A percentile compares a stretch with the other conserved stretches of the same genome.
These are phyloP conservation scores for Acleris emargana DNA, from an alignment of 2,888 invertebrate genomes.

Conservation along the genomic window DNA sequence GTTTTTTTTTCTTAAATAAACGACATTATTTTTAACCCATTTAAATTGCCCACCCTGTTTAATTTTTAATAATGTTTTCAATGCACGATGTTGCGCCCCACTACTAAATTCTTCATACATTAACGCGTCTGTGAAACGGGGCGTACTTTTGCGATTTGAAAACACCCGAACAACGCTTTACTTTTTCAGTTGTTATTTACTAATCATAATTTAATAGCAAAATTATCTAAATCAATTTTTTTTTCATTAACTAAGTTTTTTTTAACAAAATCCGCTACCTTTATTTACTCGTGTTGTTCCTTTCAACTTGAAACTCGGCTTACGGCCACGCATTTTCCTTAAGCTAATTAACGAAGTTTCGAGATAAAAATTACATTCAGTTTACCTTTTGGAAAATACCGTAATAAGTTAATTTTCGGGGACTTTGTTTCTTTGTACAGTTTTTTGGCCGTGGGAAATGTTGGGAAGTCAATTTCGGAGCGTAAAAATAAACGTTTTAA, in stretches of 20 bases:
- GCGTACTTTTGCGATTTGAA: too few relatives aligned
- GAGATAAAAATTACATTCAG: conserved; percentile 35
- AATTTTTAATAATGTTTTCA: too few relatives aligned
- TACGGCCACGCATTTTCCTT: conserved; percentile 33
- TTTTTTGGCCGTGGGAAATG: conserved; percentile 28
- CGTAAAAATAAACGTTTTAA: conserved; percentile 24
- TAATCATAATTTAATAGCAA: too few relatives aligned
- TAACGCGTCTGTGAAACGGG: too few relatives aligned
- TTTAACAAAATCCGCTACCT: conserved; percentile 7
- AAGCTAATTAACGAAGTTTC: conserved; percentile 37
- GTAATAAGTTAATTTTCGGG: conserved; percentile 35
- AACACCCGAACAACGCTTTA: too few relatives aligned
- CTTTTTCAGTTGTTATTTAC: too few relatives aligned
- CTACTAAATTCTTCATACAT: too few relatives aligned
- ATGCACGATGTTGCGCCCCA: too few relatives aligned
- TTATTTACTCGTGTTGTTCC: conserved; percentile 26
- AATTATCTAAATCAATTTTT: background rate
- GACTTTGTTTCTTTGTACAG: conserved; percentile 32
- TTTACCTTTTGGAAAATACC: conserved; percentile 37
- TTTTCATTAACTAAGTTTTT: background rate
- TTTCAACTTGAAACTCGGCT: conserved; percentile 28
- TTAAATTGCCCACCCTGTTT: too few relatives aligned
- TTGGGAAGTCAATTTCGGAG: conserved; percentile 31
- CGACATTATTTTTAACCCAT: too few relatives aligned
- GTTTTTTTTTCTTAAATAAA: too few relatives aligned